phyloP scores from a whole-genome alignment of 2,113 vertebrate genomes.

The Porphyrio hochstetteri region DNA sequence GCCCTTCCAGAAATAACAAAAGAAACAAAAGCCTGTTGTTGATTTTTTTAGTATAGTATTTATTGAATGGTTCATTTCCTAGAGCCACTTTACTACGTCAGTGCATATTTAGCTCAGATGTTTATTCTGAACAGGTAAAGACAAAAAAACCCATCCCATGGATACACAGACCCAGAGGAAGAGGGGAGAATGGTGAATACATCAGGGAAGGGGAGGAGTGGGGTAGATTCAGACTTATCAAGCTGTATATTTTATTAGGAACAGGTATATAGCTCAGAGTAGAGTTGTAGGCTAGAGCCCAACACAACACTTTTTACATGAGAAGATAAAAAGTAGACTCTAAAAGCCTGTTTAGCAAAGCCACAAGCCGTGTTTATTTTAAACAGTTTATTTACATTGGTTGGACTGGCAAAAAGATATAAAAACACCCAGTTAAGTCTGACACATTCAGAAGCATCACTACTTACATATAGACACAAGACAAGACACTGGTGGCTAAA shows the following conservation, averaged over 20 bases:
- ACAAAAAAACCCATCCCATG: neutral
- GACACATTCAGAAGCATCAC: constrained; percentile 43
- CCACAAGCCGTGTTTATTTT: constrained; percentile 37
- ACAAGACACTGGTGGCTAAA: constrained; percentile 16
- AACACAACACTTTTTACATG: neutral
- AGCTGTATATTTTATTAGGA: neutral
- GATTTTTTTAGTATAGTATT: neutral
- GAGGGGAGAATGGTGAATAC: neutral
- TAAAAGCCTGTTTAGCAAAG: constrained; percentile 26
- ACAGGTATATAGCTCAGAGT: neutral
- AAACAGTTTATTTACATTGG: constrained; percentile 78
- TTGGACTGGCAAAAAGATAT: constrained; percentile 51
- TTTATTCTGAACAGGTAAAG: neutral
- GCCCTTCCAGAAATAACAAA: neutral
- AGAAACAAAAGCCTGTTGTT: neutral
- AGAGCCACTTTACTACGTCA: neutral
- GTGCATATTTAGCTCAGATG: neutral
- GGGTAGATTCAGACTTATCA: neutral
- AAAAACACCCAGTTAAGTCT: constrained; percentile 62
- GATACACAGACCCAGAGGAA: neutral
- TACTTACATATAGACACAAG: constrained; percentile 48
- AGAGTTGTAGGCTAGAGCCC: neutral
- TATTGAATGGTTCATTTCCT: neutral
- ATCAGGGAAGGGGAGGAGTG: neutral
- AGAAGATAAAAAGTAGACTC: neutral